Base-by-base conservation (phyloP, 1,140 invertebrate genomes). In the Nasonia vitripennis region DNA sequence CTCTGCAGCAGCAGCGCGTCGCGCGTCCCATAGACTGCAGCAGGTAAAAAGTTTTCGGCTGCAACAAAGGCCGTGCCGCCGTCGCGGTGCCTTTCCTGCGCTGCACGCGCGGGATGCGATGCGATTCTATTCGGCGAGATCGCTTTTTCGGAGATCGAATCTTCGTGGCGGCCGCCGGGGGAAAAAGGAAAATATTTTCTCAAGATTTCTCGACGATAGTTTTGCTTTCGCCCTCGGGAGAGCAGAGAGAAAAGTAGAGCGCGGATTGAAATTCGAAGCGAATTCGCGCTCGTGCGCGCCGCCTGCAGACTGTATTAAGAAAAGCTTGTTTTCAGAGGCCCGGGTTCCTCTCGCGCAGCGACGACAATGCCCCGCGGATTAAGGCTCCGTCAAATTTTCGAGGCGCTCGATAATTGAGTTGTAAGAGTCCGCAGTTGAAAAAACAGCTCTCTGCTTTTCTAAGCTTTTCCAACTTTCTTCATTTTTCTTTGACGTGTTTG, bases 171-270 rank as follows among this genome's bases (percentile, higher is more conserved):
- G 23, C 68, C 45, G 17, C 23, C 27, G 31, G 20, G 31, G 77
- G n/a, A 73, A 31, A 23, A 84, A 78, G 34, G 77, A 84, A 84
- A 84, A 84, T 84, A 84, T 84, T 84, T 84, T 79, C 68, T 84
- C 77, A 79, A 84, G 83, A 84, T 79, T 48, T 71, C 37, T 73
- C 20, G 20, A n/a, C 20, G 83, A 84, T 84, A 55, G 81, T 83
- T 78, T 82, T 27, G 75, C 12, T 75, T 37, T 75, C 10, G 34
- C 5, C n/a, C 11, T 4, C 51, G 48, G 55, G 14, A 34, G 10
- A 34, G 10, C 11, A 5, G 9, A 11, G 62, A 70, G 62, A 70
- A 75, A 75, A 73, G 12, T 41, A 20, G 71, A 31, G 17, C 51
- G 23, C n/a, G 12, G 27, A 37, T 48, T 70, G 62, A 67, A 78